Conservation (phyloP, 1,140 invertebrate genomes). For the Callitettix versicolor region DNA sequence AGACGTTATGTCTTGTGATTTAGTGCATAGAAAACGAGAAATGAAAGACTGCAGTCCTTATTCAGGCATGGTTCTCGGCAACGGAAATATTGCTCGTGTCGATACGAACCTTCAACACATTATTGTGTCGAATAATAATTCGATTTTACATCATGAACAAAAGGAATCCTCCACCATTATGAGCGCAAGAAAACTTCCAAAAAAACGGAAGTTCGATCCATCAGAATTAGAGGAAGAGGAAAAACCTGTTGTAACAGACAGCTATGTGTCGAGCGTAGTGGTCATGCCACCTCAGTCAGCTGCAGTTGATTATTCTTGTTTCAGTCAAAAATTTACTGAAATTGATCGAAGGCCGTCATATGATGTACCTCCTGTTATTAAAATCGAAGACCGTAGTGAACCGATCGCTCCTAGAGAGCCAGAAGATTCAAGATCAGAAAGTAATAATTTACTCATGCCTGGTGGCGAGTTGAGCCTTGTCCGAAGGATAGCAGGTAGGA, state of each 20-base stretch:
- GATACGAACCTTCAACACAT: conserved; percentile 9
- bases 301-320: conserved; percentile 46
- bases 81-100: not conserved
- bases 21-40: not conserved
- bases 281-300: conserved; percentile 43
- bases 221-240: conserved; percentile 61
- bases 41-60: not conserved
- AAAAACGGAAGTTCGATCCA: conserved; percentile 79
- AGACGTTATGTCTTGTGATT: not conserved
- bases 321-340: conserved; percentile 14
- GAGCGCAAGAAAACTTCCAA: conserved; percentile 56
- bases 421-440: not conserved
- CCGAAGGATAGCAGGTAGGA: conserved; percentile 6
- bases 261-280: conserved; percentile 28
- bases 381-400: conserved; percentile 14
- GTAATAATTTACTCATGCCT: conserved; percentile 1
- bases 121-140: conserved; percentile 20
- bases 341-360: not conserved
- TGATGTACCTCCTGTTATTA: conserved; percentile 9
- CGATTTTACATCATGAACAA: conserved; percentile 6
- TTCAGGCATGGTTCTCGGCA: conserved; percentile 1
- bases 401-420: conserved; percentile 10
- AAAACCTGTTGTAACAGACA: conserved; percentile 12
- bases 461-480: not conserved
- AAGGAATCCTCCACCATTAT: conserved; percentile 19